Conservation (phyloP, 2,113 vertebrate species). For the Tragelaphus strepsiceros region DNA sequence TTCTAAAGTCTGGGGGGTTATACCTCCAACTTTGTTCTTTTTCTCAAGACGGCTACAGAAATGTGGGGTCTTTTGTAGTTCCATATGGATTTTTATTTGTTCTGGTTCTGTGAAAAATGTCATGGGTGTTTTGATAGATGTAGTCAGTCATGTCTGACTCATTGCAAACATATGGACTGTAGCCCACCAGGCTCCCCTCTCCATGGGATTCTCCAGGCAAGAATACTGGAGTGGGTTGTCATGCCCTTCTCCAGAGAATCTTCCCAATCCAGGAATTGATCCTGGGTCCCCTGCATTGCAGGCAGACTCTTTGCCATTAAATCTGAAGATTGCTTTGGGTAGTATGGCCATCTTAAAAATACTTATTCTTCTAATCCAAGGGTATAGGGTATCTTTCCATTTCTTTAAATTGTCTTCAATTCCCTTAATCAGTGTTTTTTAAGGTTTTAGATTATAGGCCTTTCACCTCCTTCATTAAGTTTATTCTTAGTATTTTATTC, state of each 20-base stretch:
- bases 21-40: background rate
- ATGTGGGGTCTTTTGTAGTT: background rate
- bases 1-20: background rate
- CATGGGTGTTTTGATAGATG: background rate
- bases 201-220: background rate
- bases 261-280: background rate
- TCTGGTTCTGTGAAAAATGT: background rate
- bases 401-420: background rate
- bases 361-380: background rate
- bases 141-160: background rate
- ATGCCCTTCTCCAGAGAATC: background rate
- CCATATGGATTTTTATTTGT: background rate
- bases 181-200: background rate
- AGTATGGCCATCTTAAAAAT: background rate
- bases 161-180: background rate
- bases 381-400: background rate
- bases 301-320: background rate
- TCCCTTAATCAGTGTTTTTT: background rate
- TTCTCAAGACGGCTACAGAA: background rate
- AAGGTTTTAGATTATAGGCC: background rate
- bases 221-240: background rate
- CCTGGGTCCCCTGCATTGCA: background rate
- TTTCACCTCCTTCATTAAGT: background rate
- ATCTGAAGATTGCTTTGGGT: background rate
- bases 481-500: background rate